These are phyloP conservation scores for Spongilla lacustris DNA, from an alignment of 37 sponge, comb jelly and placozoan species.

Conservation along the genomic window DNA sequence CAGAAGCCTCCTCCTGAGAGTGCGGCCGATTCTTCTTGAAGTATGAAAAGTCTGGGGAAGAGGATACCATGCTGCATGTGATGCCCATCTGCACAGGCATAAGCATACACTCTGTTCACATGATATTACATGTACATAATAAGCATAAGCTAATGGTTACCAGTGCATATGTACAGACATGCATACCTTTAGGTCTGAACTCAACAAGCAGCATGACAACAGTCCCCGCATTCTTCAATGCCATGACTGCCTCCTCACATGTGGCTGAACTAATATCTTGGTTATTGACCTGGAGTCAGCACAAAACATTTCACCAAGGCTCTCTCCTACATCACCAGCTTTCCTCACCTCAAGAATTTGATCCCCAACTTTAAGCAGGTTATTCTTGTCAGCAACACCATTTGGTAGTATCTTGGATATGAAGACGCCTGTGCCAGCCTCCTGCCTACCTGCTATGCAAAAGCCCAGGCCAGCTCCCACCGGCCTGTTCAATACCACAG, in stretches of 20 bases:
- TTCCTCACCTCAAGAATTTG: slow-evolving; percentile 87
- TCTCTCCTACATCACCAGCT: too few species aligned
- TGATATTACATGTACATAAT: too few species aligned
- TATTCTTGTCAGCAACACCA: slow-evolving; percentile 82
- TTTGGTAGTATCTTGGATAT: slow-evolving; percentile 82
- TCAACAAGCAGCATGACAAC: slow-evolving; percentile 77
- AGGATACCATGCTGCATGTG: neutral
- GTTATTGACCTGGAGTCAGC: slow-evolving; percentile 88
- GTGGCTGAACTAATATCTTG: slow-evolving; percentile 59
- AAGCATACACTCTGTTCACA: too few species aligned
- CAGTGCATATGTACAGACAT: too few species aligned
- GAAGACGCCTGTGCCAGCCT: slow-evolving; percentile 88
- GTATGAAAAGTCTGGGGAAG: slow-evolving; percentile 20
- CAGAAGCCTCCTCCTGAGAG: slow-evolving; percentile 11
- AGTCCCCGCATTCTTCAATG: slow-evolving; percentile 75
- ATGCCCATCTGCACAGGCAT: too few species aligned
- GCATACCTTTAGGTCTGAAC: slow-evolving; percentile 70
- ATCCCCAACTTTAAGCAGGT: slow-evolving; percentile 83
- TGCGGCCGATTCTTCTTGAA: neutral
- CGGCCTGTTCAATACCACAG: slow-evolving; percentile 29
- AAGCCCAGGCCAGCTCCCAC: slow-evolving; percentile 88
- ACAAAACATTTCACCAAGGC: too few species aligned
- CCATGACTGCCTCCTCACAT: slow-evolving; percentile 85
- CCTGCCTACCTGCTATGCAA: slow-evolving; percentile 94
- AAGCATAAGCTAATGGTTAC: too few species aligned